Evolutionary conservation across 2,797 vertebrate genomes (phyloP).

Genomic region (Enteromius radiatus): DNA sequence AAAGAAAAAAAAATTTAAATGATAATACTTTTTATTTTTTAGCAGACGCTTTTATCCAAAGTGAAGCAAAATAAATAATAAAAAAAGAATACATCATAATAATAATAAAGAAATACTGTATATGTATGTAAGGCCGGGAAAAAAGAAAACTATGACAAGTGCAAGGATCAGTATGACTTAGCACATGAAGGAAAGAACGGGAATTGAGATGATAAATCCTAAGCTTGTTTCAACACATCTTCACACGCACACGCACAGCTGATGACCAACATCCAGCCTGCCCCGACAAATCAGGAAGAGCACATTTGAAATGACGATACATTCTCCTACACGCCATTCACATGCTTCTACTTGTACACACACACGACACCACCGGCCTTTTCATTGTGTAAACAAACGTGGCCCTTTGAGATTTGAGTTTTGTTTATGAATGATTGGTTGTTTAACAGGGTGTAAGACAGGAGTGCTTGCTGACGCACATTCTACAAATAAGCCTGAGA

Average conservation of each 20-base stretch:
- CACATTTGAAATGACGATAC: not conserved
- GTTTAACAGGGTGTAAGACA: conserved; percentile 56
- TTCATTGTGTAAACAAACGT: conserved; percentile 38
- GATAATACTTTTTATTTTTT: not conserved
- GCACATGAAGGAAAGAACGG: not conserved
- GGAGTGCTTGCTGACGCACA: conserved; percentile 75
- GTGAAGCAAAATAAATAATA: not conserved
- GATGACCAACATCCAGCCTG: conserved; percentile 33
- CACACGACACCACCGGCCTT: conserved; percentile 4
- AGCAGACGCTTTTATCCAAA: not conserved
- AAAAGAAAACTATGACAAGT: not conserved
- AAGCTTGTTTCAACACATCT: conserved; percentile 44
- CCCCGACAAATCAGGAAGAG: conserved; percentile 26
- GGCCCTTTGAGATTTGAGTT: conserved; percentile 13
- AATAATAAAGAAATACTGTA: not conserved
- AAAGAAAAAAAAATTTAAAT: not conserved
- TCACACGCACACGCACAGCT: conserved; percentile 24
- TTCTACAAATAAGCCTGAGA: conserved; percentile 31
- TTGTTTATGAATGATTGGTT: conserved; percentile 46
- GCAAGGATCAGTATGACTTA: not conserved
- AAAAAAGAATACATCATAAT: not conserved
- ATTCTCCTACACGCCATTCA: not conserved
- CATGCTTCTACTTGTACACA: conserved; percentile 33
- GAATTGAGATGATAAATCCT: conserved; percentile 23
- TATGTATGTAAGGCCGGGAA: not conserved